Base-by-base conservation (phyloP, 2,888 invertebrate species). In the Thecocarcelia acutangulata region DNA sequence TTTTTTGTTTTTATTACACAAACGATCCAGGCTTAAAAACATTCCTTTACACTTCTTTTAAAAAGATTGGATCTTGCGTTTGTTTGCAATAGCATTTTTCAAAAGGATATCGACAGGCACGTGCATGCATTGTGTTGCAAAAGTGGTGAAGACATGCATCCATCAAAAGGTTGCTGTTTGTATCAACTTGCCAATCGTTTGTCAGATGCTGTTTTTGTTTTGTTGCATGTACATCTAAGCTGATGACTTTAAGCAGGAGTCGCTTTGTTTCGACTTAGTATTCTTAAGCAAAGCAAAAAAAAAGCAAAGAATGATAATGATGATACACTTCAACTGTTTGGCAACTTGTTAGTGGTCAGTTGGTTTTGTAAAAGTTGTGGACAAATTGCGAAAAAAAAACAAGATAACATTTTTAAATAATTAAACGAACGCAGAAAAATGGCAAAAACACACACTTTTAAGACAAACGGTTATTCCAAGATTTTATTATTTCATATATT, bases 171-270 rank as follows among this genome's bases (percentile, higher is more conserved):
- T 63, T 77, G 54, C 19, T 59, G 58, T 52, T 63, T 68, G 15
- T 9, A 69, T 37, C 40, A 74, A 82, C 69, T 74, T 74, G 64
- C 33, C 74, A 82, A 74, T 74, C 28, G 73, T 74, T 74, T 69
- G 73, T 73, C 73, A 58, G 58, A 52, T 19, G 59, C 40, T 50
- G 68, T 59, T 28, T 59, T 80, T 44, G 52, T 58, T 54, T 12
- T 19, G 28, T 12, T 66, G n/a, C n/a, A n/a, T n/a, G n/a, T 58
- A 19, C 40, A 40, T 42, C 21, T 40, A 42, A 17, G 17, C 42
- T 40, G 19, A 17, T 50, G 8, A 15, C 40, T 48, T 56, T 24
- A 17, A 40, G 44, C 19, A 56, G 37, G 37, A n/a, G 15, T 73
- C 15, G 21, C 42, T 59, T 61, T 46, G 44, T 42, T 59, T 0